Evolutionary conservation across 2,888 invertebrate genomes (phyloP), one percentile per base, ranked within the genome.

Genomic region (Aporophyla nigra): DNA sequence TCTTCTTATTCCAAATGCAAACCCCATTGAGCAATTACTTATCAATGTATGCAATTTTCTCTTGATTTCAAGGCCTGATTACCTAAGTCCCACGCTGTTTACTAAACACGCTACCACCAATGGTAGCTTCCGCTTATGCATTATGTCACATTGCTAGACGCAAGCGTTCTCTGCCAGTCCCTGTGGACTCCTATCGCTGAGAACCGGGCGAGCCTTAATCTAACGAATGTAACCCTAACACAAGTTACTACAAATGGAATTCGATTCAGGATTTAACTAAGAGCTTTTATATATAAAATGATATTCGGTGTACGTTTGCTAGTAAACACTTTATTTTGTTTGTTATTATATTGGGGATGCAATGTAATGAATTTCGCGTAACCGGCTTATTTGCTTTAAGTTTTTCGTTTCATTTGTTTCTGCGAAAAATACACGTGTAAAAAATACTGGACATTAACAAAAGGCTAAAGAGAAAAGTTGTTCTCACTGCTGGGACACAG

Each of bases 261-360:
- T 93, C 94, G 94, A 96, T 96, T 93, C 92, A 89, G 92, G 93
- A 93, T 94, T 95, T 95, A 94, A 95, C 95, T 95, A 94, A 95
- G 90, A 92, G 92, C 93, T 92, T 92, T 92, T 91, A 86, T 88
- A 86, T 88, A 85, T 87, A 76, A 89, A 89, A 91, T 90, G 87
- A 90, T 88, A 91, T 83, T 87, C 75, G 82, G 56, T 82, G 79
- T 81, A 84, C 49, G 63, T 83, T 83, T 74, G 66, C 70, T 51
- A 62, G 78, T 76, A 77, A 85, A 85, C 80, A 73, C n/a, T 86
- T 81, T 81, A 74, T 82, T 76, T 82, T 70, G 74, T 81, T 79
- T 83, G 72, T 80, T 81, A 82, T 82, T 74, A 70, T 84, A 80
- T 77, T 77, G 54, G 62, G 58, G 66, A 51, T 71, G 76, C 40